Percentiles rank a stretch among this genome's conserved stretches.
These are phyloP conservation scores for Cheirogaleus medius DNA, from an alignment of 2,113 vertebrate species.

Conservation along the genomic window DNA sequence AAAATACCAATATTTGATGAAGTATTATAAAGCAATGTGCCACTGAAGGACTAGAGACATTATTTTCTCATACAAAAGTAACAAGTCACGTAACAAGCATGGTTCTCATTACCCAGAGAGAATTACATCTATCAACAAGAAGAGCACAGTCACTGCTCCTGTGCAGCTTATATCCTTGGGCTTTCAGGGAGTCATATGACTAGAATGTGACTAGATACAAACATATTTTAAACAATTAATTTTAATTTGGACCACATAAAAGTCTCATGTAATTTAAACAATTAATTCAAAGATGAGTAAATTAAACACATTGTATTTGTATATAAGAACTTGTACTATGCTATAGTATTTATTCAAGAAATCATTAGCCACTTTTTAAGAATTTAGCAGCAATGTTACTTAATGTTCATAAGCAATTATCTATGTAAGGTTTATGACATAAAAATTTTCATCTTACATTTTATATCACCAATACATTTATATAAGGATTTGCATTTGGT, in stretches of 20 bases:
- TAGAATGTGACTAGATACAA: background rate
- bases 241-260: background rate
- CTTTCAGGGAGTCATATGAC: background rate
- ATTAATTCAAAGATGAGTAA: background rate
- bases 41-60: background rate
- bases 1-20: background rate
- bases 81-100: background rate
- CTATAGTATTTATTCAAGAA: background rate
- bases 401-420: background rate
- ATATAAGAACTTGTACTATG: background rate
- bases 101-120: background rate
- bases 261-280: background rate
- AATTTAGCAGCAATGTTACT: background rate
- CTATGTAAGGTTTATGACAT: background rate
- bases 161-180: too few species aligned
- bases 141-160: background rate
- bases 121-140: background rate
- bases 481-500: background rate
- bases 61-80: background rate
- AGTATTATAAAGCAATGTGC: background rate
- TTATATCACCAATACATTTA: background rate
- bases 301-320: conserved; percentile 19
- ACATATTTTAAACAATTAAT: background rate
- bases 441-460: background rate
- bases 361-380: background rate